A percentile compares a stretch with the other conserved stretches of the same genome.
These are phyloP conservation scores for Liolophura sinensis DNA, from an alignment of 1,140 invertebrate genomes.

Conservation along the genomic window DNA sequence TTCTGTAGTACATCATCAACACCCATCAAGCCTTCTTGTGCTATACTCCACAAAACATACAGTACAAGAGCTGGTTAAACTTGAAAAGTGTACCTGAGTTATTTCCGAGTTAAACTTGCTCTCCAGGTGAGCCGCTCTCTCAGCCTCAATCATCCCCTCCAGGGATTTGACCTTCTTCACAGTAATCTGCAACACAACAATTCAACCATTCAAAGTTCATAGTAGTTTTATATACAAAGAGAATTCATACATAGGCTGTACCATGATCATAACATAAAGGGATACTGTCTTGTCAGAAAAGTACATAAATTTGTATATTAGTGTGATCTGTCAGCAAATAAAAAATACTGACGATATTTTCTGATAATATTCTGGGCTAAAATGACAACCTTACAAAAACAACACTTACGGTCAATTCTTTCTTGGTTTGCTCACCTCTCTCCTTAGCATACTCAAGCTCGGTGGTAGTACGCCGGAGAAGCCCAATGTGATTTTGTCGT, in stretches of 20 bases:
- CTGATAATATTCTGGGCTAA: too few species aligned
- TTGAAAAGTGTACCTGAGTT: conserved; percentile 39
- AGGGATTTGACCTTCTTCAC: conserved; percentile 37
- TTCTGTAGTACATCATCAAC: too few species aligned
- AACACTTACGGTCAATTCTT: conserved; percentile 44
- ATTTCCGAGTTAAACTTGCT: conserved; percentile 57
- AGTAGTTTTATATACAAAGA: neutral
- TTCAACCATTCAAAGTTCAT: neutral
- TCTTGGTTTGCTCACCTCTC: conserved; percentile 45
- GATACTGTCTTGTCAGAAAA: too few species aligned
- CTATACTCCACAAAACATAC: too few species aligned
- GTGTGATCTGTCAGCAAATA: too few species aligned
- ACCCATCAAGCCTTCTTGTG: too few species aligned
- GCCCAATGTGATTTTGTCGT: conserved; percentile 36
- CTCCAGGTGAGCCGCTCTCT: conserved; percentile 53
- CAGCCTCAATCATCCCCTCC: conserved; percentile 52
- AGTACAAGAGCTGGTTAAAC: too few species aligned
- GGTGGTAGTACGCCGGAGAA: conserved; percentile 31
- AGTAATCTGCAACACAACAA: conserved; percentile 32
- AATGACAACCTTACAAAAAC: neutral
- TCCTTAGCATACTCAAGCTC: conserved; percentile 48
- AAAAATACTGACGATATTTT: too few species aligned
- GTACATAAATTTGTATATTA: too few species aligned
- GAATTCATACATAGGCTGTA: too few species aligned
- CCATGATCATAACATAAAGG: too few species aligned